Evolutionary conservation across 35 echinoderm and acorn worm species (phyloP), one percentile per base, ranked within the genome.

Genomic region (Apostichopus californicus): DNA sequence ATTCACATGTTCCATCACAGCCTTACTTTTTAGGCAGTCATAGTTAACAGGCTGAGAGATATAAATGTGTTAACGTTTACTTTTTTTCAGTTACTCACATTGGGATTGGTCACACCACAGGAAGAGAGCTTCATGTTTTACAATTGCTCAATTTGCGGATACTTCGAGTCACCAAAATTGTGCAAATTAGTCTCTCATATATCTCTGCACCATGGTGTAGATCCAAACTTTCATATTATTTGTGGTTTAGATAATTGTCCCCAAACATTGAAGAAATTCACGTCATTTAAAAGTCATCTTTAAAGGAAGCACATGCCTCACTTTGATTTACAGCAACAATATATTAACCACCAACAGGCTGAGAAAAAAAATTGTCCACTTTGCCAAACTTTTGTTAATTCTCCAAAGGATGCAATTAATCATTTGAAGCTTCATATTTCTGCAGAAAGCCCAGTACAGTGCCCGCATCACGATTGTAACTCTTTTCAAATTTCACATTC

Each of bases 91-190:
- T 28, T 28, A 28, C 26, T 28, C 26, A 28, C 26, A 28, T 28
- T 28, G 26, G 26, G 26, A 28, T 25, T 25, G 24, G 24, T 25
- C 26, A 28, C 26, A 28, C 26, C 26, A 28, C 26, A 28, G 26
- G 26, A 28, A 28, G 26, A 28, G 26, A 28, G 26, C 26, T 28
- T 28, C 17, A 20, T 84, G 81, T 46, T 20, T 20, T 84, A 84
- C 53, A 84, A 20, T 20, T 84, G 81, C 56, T 84, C 22, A 55
- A 84, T 84, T 84, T 84, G 81, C 20, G 81, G 81, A 84, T 84
- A 84, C 81, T 84, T 84, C 54, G 81, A 84, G 20, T 52, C 81
- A 54, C 11, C 25, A 11, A 84, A 84, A 11, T 84, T 84, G 54
- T 11, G 5, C 81, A 84, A 20, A 84, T 6, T 26, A 11, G 34